Conservation (phyloP, 2,888 invertebrate species). For the Chymomyza procnemis region DNA sequence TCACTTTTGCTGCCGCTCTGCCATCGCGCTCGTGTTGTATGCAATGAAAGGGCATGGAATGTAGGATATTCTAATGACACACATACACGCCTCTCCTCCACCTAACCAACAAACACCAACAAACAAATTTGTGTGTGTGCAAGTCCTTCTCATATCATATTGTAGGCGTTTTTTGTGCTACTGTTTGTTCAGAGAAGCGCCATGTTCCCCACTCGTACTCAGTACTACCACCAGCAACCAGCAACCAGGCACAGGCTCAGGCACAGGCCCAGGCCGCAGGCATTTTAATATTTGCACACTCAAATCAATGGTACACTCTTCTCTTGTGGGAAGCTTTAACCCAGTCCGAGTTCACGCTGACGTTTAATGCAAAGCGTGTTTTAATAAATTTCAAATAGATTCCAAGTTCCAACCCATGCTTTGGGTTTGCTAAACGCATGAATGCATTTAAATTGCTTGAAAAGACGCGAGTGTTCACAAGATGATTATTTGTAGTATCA, state of each 20-base stretch:
- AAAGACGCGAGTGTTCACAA: too few relatives aligned
- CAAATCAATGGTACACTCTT: slow-evolving; percentile 5
- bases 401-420: not conserved
- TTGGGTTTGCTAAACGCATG: not conserved
- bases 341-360: not conserved
- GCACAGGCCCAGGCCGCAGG: not conserved
- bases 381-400: not conserved
- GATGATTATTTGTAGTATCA: too few relatives aligned
- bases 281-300: slow-evolving; percentile 8
- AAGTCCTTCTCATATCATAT: not conserved
- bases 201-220: not conserved
- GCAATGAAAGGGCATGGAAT: slow-evolving; percentile 6
- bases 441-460: not conserved
- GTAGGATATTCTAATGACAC: slow-evolving; percentile 3
- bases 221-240: not conserved
- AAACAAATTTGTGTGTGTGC: not conserved
- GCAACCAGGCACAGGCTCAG: too few relatives aligned
- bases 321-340: not conserved
- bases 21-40: not conserved
- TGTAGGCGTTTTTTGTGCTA: not conserved
- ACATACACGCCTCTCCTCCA: not conserved
- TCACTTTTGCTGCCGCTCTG: not conserved
- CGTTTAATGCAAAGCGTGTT: not conserved
- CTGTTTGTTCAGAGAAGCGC: not conserved
- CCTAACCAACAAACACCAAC: slow-evolving; percentile 1